Base-by-base conservation (phyloP, 2,113 vertebrate species). In the Perca schrenkii region DNA sequence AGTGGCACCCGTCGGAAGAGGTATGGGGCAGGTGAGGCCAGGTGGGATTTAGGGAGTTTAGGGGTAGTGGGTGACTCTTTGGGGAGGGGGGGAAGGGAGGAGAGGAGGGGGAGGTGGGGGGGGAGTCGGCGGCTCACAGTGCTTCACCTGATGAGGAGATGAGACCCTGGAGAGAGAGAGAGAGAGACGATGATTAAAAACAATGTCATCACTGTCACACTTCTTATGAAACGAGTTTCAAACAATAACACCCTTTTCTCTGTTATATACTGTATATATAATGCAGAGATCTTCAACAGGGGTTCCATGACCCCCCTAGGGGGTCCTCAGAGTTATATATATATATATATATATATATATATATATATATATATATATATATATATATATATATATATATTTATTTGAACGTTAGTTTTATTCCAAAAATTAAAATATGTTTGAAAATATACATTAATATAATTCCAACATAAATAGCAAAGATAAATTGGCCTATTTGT, bases 131-230 rank as follows among this genome's bases (percentile, higher is more conserved):
- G 31, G 84, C 84, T 93, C 77, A 86, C 84, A 80, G 86, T 60
- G 83, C 84, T 92, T 92, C 90, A 91, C 91, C 91, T 88, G 91
- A 85, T 77, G 90, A 90, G 78, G 53, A 79, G 68, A 79, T 43
- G 74, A 81, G 63, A 94, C 88, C 92, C 93, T 92, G 84, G 21
- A 70, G 72, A 36, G 58, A n/a, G 54, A 84, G 68, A 83, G 34
- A 84, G 47, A 77, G 25, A 63, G 8, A 56, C 3, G 6, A 22
- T 15, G 13, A 21, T 56, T 46, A 40, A 36, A 34, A 69, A 47
- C 25, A 3, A 2, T 13, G 7, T 31, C 43, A 71, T 52, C n/a
- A 46, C 43, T 12, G 40, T 3, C 49, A 12, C 1, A 67, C 16
- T 68, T 82, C 84, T 56, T 67, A 28, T 67, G 14, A 0, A 5